Percentiles rank a stretch among this genome's conserved stretches.
These are phyloP conservation scores for Calameuta idolon DNA, from an alignment of 2,888 invertebrate species.

Conservation along the genomic window DNA sequence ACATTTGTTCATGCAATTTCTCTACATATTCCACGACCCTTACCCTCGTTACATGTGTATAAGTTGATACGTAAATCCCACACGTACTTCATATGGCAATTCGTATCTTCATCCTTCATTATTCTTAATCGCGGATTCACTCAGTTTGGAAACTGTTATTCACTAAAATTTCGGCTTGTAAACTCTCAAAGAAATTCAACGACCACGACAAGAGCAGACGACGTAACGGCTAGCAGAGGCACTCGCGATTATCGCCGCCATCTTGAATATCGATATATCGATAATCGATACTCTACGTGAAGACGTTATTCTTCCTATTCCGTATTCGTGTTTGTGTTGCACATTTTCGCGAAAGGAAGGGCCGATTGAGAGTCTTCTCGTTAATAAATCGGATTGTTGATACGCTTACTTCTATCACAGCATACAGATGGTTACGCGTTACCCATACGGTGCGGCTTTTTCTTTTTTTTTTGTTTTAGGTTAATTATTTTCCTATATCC, in stretches of 20 bases:
- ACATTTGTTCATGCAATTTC: conserved; percentile 18
- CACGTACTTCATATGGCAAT: not conserved
- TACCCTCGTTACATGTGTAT: conserved; percentile 20
- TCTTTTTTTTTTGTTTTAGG: conserved; percentile 5
- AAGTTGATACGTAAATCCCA: not conserved
- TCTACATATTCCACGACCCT: conserved; percentile 4
- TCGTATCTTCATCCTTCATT: not conserved
- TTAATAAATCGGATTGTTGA: conserved; percentile 52
- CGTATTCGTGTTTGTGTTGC: conserved; percentile 23
- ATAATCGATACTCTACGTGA: not conserved
- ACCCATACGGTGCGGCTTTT: conserved; percentile 9
- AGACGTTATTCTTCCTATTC: conserved; percentile 10
- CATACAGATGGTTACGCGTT: conserved; percentile 44
- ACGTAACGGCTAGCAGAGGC: not conserved
- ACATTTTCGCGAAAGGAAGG: conserved; percentile 25
- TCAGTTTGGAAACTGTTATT: not conserved
- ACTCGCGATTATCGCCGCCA: not conserved
- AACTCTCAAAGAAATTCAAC: not conserved
- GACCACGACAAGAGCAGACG: not conserved
- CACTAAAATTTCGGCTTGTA: not conserved
- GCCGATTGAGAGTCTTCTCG: conserved; percentile 14
- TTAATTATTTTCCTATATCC: not conserved
- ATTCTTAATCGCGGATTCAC: not conserved
- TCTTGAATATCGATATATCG: not conserved
- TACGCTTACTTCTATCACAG: conserved; percentile 63